Percentiles rank a stretch among this genome's conserved stretches.
These are phyloP conservation scores for Xanthia icteritia DNA, from an alignment of 2,888 invertebrate genomes.

Conservation along the genomic window DNA sequence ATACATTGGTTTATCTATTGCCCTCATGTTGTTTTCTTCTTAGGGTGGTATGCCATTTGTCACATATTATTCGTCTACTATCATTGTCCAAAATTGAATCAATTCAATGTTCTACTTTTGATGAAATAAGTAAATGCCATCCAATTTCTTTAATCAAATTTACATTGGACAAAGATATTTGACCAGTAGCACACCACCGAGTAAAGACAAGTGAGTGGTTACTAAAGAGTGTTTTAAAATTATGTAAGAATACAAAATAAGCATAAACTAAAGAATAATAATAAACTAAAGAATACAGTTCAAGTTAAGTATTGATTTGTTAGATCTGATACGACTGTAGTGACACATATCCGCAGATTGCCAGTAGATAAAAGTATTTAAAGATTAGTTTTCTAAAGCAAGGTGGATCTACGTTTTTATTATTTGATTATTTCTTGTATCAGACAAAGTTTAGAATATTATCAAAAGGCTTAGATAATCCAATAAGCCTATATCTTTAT, in stretches of 20 bases:
- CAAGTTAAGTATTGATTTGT: slow-evolving; percentile 41
- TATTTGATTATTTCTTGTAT: background rate
- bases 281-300: background rate
- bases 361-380: slow-evolving; percentile 1
- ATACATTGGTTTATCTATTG: background rate
- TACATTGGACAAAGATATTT: background rate
- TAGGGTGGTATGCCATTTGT: background rate
- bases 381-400: slow-evolving; percentile 9
- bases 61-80: background rate
- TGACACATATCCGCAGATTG: slow-evolving; percentile 32
- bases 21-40: background rate
- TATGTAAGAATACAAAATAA: background rate
- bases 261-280: background rate
- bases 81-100: background rate
- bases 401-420: background rate
- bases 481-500: background rate
- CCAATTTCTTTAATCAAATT: background rate
- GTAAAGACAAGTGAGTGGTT: background rate
- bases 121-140: background rate
- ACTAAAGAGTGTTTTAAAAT: background rate
- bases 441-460: background rate
- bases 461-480: background rate
- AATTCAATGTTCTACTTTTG: background rate
- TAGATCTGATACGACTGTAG: slow-evolving; percentile 10
- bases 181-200: background rate